Conservation (phyloP, 2,888 invertebrate species). For the Diplazon laetatorius region DNA sequence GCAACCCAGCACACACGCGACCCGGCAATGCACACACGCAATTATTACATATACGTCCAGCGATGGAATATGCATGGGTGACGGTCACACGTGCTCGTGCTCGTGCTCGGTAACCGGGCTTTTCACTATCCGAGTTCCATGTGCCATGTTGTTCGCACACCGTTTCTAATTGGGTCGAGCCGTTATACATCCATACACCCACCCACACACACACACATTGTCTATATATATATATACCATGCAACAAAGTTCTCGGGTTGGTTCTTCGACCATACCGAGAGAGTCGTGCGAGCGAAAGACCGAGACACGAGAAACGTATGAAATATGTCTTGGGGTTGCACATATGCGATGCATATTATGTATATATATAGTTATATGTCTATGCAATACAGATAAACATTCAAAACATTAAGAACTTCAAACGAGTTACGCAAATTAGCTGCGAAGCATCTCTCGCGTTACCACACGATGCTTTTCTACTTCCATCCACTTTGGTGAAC, state of each 20-base stretch:
- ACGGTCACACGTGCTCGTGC: conserved; percentile 29
- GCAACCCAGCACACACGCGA: conserved; percentile 26
- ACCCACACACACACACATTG: too few relatives aligned
- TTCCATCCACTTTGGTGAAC: too few relatives aligned
- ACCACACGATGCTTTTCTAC: conserved; percentile 25
- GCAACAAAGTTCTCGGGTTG: not conserved
- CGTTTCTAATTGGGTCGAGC: conserved; percentile 54
- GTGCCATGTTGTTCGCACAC: conserved; percentile 19
- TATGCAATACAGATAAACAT: conserved; percentile 2
- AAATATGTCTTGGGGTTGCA: not conserved
- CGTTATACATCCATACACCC: conserved; percentile 22
- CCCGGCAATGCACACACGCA: conserved; percentile 41
- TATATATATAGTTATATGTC: too few relatives aligned
- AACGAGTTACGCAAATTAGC: conserved; percentile 40
- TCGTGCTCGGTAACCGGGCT: too few relatives aligned
- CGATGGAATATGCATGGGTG: conserved; percentile 40
- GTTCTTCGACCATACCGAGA: conserved; percentile 1
- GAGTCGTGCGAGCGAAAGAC: too few relatives aligned
- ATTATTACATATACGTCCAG: conserved; percentile 57
- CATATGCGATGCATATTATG: too few relatives aligned
- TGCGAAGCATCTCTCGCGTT: conserved; percentile 45
- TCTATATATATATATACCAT: too few relatives aligned
- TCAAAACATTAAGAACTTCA: conserved; percentile 21
- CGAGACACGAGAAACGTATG: conserved; percentile 17
- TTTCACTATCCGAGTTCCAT: conserved; percentile 11